A percentile compares a stretch with the other conserved stretches of the same genome.
Evolutionary conservation across 2,888 invertebrate genomes (phyloP).

Genomic region (Polyommatus icarus): DNA sequence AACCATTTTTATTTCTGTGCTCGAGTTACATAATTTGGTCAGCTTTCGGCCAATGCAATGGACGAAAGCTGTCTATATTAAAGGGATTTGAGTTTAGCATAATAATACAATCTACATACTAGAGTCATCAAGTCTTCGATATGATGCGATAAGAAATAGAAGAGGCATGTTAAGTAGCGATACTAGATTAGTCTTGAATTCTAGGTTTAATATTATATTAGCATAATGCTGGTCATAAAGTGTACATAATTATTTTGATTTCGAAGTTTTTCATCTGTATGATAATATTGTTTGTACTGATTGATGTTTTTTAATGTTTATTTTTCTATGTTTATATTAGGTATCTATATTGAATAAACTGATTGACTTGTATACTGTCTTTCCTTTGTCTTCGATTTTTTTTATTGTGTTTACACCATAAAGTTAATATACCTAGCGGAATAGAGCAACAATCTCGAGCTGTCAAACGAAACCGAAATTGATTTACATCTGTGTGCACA

Average conservation of each 20-base stretch:
- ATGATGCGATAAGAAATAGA: background rate
- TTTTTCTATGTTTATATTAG: slow-evolving; percentile 40
- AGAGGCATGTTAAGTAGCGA: background rate
- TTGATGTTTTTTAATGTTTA: slow-evolving; percentile 40
- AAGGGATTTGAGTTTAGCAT: background rate
- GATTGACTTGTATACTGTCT: background rate
- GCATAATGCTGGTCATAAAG: slow-evolving; percentile 3
- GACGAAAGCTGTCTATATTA: too few species aligned
- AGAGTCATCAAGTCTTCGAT: background rate
- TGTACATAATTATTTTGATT: slow-evolving; percentile 36
- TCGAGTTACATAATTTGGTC: too few species aligned
- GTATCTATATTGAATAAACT: slow-evolving; percentile 33
- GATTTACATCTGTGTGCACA: too few species aligned
- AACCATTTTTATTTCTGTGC: too few species aligned
- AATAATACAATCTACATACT: background rate
- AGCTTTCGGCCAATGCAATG: too few species aligned
- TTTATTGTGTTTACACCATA: background rate
- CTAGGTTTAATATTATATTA: background rate
- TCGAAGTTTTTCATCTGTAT: slow-evolving; percentile 34
- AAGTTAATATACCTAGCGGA: too few species aligned
- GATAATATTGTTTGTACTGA: slow-evolving; percentile 40
- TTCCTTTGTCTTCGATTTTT: background rate
- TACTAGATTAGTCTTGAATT: background rate
- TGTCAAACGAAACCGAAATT: too few species aligned
- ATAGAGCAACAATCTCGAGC: too few species aligned